Conservation (phyloP, 2,888 invertebrate species). For the Choristoneura rosaceana region DNA sequence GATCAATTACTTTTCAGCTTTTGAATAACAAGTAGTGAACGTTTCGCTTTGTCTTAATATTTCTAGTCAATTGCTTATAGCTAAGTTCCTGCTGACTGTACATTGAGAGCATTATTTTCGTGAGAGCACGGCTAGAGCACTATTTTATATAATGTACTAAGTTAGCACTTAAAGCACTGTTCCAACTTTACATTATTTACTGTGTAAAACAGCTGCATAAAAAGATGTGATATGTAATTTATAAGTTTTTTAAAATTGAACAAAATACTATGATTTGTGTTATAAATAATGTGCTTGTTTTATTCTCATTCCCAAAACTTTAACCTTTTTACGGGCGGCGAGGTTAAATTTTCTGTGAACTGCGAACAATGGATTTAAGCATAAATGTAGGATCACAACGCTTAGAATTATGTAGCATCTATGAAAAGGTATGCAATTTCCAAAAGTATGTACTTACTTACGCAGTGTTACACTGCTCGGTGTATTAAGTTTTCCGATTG, state of each 20-base stretch:
- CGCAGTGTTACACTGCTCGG: too few relatives aligned
- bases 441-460: too few relatives aligned
- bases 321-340: not conserved
- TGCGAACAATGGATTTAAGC: too few relatives aligned
- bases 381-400: too few relatives aligned
- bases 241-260: conserved; percentile 44
- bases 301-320: not conserved
- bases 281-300: conserved; percentile 28
- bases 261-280: conserved; percentile 38
- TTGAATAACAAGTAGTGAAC: not conserved
- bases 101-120: conserved; percentile 40
- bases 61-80: conserved; percentile 47
- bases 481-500: too few relatives aligned
- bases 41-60: not conserved
- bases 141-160: conserved; percentile 42
- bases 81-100: conserved; percentile 44
- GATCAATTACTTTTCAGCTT: not conserved
- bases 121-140: conserved; percentile 46
- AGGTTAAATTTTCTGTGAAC: not conserved
- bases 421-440: too few relatives aligned
- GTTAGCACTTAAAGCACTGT: conserved; percentile 43
- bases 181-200: conserved; percentile 43
- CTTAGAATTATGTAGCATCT: too few relatives aligned
- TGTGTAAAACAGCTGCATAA: conserved; percentile 46
- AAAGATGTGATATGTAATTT: conserved; percentile 47